Evolutionary conservation across 1,140 invertebrate genomes (phyloP).

Genomic region (Macrocentrus cingulum): DNA sequence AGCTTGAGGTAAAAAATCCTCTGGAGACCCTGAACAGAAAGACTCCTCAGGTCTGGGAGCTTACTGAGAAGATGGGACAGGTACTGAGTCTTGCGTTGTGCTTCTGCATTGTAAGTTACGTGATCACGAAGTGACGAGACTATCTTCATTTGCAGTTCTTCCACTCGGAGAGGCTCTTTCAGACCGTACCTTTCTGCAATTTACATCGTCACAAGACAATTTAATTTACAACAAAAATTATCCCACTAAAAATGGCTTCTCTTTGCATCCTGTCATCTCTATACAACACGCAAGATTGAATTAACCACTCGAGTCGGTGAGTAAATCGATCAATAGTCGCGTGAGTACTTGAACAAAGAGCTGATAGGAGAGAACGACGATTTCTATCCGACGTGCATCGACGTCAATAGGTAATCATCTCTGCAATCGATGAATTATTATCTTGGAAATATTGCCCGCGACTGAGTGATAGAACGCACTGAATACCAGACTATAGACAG

Average conservation of each 20-base stretch:
- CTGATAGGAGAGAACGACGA: conserved; percentile 6
- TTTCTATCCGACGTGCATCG: conserved; percentile 2
- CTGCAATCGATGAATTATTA: conserved; percentile 10
- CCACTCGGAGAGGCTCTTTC: conserved; percentile 87
- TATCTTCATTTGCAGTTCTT: conserved; percentile 94
- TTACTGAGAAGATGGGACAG: conserved; percentile 89
- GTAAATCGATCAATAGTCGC: conserved; percentile 17
- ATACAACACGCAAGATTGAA: no score
- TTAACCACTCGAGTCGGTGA: no score
- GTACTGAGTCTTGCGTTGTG: conserved; percentile 85
- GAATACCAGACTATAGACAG: no score
- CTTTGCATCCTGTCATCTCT: no score
- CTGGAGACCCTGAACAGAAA: conserved; percentile 90
- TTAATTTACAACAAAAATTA: no score
- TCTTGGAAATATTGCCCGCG: no score
- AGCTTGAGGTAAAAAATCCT: conserved; percentile 92
- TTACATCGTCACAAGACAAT: conserved; percentile 6
- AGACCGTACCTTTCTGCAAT: conserved; percentile 86
- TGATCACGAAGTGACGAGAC: conserved; percentile 91
- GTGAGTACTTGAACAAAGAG: conserved; percentile 1
- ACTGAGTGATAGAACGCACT: no score
- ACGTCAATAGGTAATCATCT: conserved; percentile 17
- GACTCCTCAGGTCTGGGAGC: conserved; percentile 85
- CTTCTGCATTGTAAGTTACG: conserved; percentile 90
- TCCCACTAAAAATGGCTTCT: no score